Conservation (phyloP, 2,888 invertebrate genomes). For the Leptopterna dolabrata region DNA sequence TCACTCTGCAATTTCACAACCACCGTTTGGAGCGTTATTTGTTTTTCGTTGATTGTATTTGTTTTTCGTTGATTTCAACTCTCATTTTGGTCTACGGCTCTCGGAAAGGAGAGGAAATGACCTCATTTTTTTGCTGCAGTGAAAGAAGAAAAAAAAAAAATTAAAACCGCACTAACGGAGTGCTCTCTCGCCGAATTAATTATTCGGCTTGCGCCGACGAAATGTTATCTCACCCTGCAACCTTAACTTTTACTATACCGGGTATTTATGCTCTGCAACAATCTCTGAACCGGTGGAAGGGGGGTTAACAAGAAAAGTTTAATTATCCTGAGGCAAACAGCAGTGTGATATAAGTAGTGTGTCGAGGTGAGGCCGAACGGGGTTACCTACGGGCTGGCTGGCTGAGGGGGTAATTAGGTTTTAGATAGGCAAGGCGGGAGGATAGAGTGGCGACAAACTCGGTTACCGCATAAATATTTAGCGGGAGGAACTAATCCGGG, state of each 20-base stretch:
- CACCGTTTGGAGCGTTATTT: too few species aligned
- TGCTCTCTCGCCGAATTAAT: slow-evolving; percentile 12
- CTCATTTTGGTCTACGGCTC: too few species aligned
- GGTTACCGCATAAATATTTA: slow-evolving; percentile 56
- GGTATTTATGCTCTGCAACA: slow-evolving; percentile 48
- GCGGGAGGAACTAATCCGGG: slow-evolving; percentile 51
- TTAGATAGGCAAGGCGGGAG: slow-evolving; percentile 10
- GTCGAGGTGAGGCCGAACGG: neutral
- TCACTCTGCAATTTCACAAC: too few species aligned
- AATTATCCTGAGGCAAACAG: slow-evolving; percentile 41
- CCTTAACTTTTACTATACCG: slow-evolving; percentile 28
- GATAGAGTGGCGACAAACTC: slow-evolving; percentile 49
- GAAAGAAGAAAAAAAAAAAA: neutral
- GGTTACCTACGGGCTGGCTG: slow-evolving; percentile 43
- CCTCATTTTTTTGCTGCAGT: too few species aligned
- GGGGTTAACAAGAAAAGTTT: slow-evolving; percentile 50
- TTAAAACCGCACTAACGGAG: neutral
- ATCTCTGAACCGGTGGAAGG: neutral
- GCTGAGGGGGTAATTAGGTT: slow-evolving; percentile 55
- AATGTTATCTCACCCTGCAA: slow-evolving; percentile 37
- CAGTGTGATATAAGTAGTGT: slow-evolving; percentile 48
- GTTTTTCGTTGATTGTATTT: too few species aligned
- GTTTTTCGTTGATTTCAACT: too few species aligned
- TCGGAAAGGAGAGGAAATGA: too few species aligned
- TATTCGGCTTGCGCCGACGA: slow-evolving; percentile 23